Evolutionary conservation across 64 coral and sea anemone species (phyloP).

Genomic region (Actinia tenebrosa): DNA sequence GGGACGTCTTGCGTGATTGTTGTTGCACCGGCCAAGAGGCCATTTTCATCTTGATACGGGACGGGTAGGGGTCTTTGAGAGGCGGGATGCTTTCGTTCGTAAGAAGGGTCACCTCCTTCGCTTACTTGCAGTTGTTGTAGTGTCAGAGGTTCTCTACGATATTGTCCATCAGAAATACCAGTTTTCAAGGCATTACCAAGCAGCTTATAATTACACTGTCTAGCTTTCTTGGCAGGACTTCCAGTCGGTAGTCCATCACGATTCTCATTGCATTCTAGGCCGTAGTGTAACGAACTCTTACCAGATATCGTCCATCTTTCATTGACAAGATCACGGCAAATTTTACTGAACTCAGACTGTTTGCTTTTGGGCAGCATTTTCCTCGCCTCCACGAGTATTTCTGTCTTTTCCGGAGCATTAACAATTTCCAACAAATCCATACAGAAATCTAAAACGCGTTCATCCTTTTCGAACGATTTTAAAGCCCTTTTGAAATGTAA

Average conservation of each 20-base stretch:
- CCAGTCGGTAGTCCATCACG: not conserved
- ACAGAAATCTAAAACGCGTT: constrained; percentile 37
- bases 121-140: not conserved
- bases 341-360: constrained; percentile 42
- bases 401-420: constrained; percentile 30
- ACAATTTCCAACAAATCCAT: constrained; percentile 44
- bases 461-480: constrained; percentile 42
- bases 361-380: constrained; percentile 40
- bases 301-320: constrained; percentile 8
- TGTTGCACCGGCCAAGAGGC: not conserved
- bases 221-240: constrained; percentile 32
- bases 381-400: constrained; percentile 46
- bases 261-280: not conserved
- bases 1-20: not conserved
- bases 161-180: not conserved
- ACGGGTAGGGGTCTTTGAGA: not conserved
- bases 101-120: not conserved
- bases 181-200: not conserved
- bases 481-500: constrained; percentile 42
- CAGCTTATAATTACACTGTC: not conserved
- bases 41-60: not conserved
- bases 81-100: not conserved
- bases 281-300: not conserved
- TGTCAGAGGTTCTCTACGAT: not conserved
- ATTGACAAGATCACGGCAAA: constrained; percentile 44